Evolutionary conservation across 2,888 invertebrate species (phyloP).

Genomic region (Cephalotes varians): DNA sequence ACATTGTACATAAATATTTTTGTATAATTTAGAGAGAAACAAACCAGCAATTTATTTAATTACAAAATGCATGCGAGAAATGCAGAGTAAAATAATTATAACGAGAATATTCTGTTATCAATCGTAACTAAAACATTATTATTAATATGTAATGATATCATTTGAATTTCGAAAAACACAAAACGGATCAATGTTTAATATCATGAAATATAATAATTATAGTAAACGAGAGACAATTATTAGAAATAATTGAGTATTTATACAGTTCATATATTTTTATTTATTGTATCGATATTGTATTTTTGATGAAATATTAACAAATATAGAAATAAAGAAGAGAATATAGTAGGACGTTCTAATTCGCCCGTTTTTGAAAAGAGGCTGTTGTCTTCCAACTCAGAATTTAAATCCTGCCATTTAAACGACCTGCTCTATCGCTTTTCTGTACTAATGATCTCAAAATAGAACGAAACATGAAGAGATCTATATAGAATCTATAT

Average conservation of each 20-base stretch:
- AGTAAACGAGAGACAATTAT: not conserved
- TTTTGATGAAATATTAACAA: conserved; percentile 5
- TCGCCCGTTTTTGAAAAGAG: not conserved
- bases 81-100: conserved; percentile 8
- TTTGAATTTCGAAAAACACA: conserved; percentile 5
- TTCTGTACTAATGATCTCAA: not conserved
- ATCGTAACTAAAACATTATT: conserved; percentile 8
- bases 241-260: conserved; percentile 2
- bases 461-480: not conserved
- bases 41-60: conserved; percentile 21
- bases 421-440: not conserved
- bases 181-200: not conserved
- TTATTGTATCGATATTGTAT: not conserved
- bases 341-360: not conserved
- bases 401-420: conserved; percentile 29
- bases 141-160: not conserved
- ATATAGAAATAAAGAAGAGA: not conserved
- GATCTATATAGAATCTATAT: not conserved
- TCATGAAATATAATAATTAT: not conserved
- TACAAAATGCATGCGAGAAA: not conserved
- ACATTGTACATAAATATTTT: conserved; percentile 15
- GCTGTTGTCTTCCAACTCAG: conserved; percentile 4
- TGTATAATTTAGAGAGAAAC: not conserved
- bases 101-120: conserved; percentile 9
- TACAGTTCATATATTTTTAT: not conserved